These are phyloP conservation scores for Caenorhabditis drosophilae DNA, from an alignment of 2,888 invertebrate species.

Conservation along the genomic window DNA sequence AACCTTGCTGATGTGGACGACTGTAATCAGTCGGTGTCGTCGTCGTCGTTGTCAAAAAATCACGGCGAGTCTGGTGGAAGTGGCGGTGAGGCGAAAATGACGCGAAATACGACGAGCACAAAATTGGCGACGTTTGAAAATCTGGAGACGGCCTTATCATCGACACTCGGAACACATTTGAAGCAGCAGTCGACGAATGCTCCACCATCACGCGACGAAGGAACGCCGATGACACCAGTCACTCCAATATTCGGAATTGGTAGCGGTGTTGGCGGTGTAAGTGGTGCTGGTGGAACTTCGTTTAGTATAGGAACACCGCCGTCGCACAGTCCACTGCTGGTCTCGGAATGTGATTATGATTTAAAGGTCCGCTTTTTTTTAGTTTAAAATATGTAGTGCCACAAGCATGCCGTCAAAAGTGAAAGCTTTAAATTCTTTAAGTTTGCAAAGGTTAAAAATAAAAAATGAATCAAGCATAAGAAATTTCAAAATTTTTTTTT, in stretches of 20 bases:
- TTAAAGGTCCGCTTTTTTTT: constrained; percentile 21
- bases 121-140: constrained; percentile 45
- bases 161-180: constrained; percentile 49
- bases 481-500: too few relatives aligned
- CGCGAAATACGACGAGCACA: constrained; percentile 30
- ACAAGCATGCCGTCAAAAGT: too few relatives aligned
- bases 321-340: constrained; percentile 38
- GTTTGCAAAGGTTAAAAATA: too few relatives aligned
- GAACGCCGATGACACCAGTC: constrained; percentile 21
- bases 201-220: constrained; percentile 35
- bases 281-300: constrained; percentile 12
- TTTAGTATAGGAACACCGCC: constrained; percentile 51
- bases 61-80: too few relatives aligned
- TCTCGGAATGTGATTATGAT: constrained; percentile 48
- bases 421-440: too few relatives aligned
- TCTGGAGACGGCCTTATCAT: constrained; percentile 50
- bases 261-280: constrained; percentile 1
- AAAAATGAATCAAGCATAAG: too few relatives aligned
- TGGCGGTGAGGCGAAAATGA: constrained; percentile 20
- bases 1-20: constrained; percentile 24
- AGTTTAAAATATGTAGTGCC: too few relatives aligned
- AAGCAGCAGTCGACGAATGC: constrained; percentile 34
- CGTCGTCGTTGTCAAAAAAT: too few relatives aligned
- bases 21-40: constrained; percentile 33
- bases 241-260: constrained; percentile 2